A percentile compares a stretch with the other conserved stretches of the same genome.
These are phyloP conservation scores for Microcebus murinus DNA, from an alignment of 2,113 vertebrate species.

Conservation along the genomic window DNA sequence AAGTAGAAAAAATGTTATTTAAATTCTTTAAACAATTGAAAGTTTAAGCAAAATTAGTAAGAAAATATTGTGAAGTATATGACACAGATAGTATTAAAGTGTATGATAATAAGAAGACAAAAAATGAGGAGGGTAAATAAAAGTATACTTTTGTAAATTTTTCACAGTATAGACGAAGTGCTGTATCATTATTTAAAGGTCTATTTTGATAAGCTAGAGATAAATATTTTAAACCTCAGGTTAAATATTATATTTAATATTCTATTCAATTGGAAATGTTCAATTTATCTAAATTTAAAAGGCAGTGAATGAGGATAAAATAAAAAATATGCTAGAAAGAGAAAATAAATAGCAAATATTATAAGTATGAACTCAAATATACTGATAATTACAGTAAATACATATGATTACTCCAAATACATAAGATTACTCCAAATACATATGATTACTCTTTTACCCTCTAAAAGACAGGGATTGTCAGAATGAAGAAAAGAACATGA, in stretches of 20 bases:
- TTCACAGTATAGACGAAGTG: neutral
- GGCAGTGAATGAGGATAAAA: neutral
- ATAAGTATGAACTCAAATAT: neutral
- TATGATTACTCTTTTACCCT: too few relatives aligned
- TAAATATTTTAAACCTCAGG: neutral
- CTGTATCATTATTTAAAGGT: neutral
- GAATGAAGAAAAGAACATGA: neutral
- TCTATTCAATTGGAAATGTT: neutral
- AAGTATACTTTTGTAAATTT: neutral
- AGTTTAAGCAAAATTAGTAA: neutral
- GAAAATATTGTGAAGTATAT: neutral
- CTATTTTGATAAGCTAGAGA: neutral
- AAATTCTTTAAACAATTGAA: neutral
- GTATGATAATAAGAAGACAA: neutral
- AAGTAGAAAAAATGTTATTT: neutral
- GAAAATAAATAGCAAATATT: neutral
- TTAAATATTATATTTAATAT: neutral
- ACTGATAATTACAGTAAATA: neutral
- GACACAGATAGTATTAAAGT: neutral
- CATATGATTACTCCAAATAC: neutral
- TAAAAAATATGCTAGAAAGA: neutral
- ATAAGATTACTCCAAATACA: neutral
- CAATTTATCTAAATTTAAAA: neutral
- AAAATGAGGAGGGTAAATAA: neutral
- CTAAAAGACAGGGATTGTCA: neutral